Evolutionary conservation across 2,888 invertebrate genomes (phyloP).

Genomic region (Perdita meconis): DNA sequence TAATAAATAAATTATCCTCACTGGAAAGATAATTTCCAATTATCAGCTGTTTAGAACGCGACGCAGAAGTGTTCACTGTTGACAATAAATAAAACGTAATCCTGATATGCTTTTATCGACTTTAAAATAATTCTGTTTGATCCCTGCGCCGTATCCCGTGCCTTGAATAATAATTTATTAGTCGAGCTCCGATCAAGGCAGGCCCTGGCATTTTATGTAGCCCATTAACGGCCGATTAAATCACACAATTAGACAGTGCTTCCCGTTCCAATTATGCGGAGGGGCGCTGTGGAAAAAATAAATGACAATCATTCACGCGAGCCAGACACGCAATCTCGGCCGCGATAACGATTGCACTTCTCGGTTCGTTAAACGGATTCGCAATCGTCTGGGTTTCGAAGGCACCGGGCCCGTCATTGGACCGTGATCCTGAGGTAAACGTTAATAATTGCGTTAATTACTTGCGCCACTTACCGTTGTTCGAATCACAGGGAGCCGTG

Average conservation of each 20-base stretch:
- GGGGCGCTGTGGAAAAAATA: background rate
- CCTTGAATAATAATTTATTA: conserved; percentile 8
- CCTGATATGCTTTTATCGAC: too few relatives aligned
- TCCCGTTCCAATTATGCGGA: conserved; percentile 11
- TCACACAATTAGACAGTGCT: conserved; percentile 9
- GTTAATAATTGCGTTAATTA: conserved; percentile 45
- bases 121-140: background rate
- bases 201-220: background rate
- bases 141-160: background rate
- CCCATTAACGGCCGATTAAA: background rate
- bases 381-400: conserved; percentile 13
- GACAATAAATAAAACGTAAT: too few relatives aligned
- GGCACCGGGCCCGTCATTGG: conserved; percentile 14
- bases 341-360: background rate
- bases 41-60: too few relatives aligned
- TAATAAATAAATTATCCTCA: too few relatives aligned
- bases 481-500: background rate
- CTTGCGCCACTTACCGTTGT: conserved; percentile 21
- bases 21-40: too few relatives aligned
- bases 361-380: conserved; percentile 22
- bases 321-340: conserved; percentile 14
- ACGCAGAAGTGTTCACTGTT: too few relatives aligned
- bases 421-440: background rate
- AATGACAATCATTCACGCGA: conserved; percentile 14
- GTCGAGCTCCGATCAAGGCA: background rate